Conservation (phyloP, 1,140 invertebrate genomes). For the Aphelinus certus region DNA sequence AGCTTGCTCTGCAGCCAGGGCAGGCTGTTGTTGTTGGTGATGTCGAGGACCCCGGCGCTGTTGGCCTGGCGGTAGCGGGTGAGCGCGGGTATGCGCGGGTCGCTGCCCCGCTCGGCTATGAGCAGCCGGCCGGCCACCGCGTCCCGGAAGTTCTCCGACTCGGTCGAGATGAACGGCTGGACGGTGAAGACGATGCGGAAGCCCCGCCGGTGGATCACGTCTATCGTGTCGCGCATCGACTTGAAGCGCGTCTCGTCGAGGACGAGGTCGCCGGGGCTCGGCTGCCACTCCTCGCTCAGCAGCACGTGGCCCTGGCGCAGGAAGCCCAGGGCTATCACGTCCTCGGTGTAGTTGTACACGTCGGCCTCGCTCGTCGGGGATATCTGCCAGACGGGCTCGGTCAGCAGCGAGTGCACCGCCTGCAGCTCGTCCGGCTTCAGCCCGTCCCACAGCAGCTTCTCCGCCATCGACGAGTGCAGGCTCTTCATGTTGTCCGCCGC, state of each 20-base stretch:
- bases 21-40: conserved; percentile 81
- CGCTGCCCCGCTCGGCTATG: conserved; percentile 77
- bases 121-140: conserved; percentile 77
- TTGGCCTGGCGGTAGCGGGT: conserved; percentile 79
- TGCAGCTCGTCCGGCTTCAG: conserved; percentile 78
- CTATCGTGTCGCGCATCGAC: conserved; percentile 79
- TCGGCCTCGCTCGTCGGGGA: conserved; percentile 75
- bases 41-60: conserved; percentile 84
- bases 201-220: conserved; percentile 83
- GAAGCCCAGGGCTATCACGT: conserved; percentile 79
- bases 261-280: conserved; percentile 80
- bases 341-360: conserved; percentile 84
- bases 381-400: conserved; percentile 87
- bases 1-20: conserved; percentile 84
- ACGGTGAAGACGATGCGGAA: conserved; percentile 86
- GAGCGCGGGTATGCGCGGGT: conserved; percentile 77
- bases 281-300: conserved; percentile 87
- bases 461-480: conserved; percentile 77
- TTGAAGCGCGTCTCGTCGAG: conserved; percentile 79
- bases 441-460: conserved; percentile 83
- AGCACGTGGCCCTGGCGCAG: conserved; percentile 82
- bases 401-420: conserved; percentile 78
- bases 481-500: conserved; percentile 80
- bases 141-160: conserved; percentile 81
- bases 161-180: conserved; percentile 87